A percentile compares a stretch with the other conserved stretches of the same genome.
Conservation (phyloP, 2,113 vertebrate genomes). For the Callopanchax toddi region DNA sequence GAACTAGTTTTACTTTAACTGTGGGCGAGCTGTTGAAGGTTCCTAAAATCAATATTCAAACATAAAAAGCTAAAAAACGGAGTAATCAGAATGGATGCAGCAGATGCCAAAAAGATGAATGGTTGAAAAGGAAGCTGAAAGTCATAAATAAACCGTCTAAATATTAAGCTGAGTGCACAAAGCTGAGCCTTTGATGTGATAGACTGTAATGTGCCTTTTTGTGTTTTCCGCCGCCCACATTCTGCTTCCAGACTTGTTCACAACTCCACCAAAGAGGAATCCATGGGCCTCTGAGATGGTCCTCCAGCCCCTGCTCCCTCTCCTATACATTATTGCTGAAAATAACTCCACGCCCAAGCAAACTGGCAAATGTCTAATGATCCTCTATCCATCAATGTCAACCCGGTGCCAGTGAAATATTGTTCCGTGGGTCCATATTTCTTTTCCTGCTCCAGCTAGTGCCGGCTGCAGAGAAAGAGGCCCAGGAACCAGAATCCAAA, state of each 20-base stretch:
- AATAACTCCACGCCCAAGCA: conserved; percentile 77
- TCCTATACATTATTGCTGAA: conserved; percentile 74
- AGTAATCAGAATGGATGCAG: neutral
- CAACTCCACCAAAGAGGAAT: conserved; percentile 43
- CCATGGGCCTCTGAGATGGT: conserved; percentile 43
- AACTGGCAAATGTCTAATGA: conserved; percentile 79
- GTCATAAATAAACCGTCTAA: neutral
- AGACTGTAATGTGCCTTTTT: neutral
- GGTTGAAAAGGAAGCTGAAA: accelerated
- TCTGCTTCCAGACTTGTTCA: conserved; percentile 25
- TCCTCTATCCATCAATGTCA: conserved; percentile 80
- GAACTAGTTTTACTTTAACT: too few species aligned
- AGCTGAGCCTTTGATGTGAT: conserved; percentile 23
- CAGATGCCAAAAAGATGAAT: neutral
- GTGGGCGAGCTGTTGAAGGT: neutral
- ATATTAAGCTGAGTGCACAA: conserved; percentile 1
- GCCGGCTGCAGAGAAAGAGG: conserved; percentile 44
- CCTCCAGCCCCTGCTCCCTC: conserved; percentile 51
- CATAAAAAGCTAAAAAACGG: neutral
- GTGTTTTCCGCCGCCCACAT: conserved; percentile 29
- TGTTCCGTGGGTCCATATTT: conserved; percentile 58
- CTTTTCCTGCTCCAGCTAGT: conserved; percentile 45
- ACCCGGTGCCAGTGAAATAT: conserved; percentile 72
- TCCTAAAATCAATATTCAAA: neutral
- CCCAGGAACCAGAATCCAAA: conserved; percentile 65